Conservation (phyloP, 2,797 vertebrate species). For the Thalassophryne amazonica region DNA sequence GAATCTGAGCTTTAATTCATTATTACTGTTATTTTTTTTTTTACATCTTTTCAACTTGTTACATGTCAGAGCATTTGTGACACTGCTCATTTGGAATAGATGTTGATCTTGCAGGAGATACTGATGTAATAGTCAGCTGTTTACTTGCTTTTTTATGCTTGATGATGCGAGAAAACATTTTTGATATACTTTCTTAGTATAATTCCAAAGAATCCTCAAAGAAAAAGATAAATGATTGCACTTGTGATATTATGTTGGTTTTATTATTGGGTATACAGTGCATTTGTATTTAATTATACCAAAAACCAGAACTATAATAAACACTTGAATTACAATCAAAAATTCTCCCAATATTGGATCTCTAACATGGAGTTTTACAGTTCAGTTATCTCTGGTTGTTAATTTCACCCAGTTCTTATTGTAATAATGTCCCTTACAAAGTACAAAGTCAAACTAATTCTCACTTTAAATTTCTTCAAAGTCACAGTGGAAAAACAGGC, state of each 20-base stretch:
- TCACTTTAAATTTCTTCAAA: no score
- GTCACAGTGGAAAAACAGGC: no score
- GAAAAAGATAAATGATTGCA: constrained; percentile 17
- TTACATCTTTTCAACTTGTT: constrained; percentile 66
- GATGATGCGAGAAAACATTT: no score
- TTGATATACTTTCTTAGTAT: no score
- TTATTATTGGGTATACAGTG: constrained; percentile 8
- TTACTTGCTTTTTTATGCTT: constrained; percentile 4
- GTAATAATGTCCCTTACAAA: no score
- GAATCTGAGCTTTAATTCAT: no score
- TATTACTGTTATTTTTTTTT: no score
- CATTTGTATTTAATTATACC: constrained; percentile 51
- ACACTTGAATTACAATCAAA: constrained; percentile 66
- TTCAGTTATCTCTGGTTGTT: constrained; percentile 58
- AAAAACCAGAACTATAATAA: constrained; percentile 42
- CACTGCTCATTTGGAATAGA: constrained; percentile 57
- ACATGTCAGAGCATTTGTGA: constrained; percentile 42
- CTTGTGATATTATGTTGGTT: constrained; percentile 15
- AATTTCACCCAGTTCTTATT: no score
- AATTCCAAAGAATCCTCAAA: not conserved
- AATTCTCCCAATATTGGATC: constrained; percentile 56
- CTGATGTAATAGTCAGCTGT: constrained; percentile 34
- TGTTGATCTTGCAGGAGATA: constrained; percentile 13
- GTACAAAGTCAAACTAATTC: no score
- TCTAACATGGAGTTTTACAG: constrained; percentile 52